These are phyloP conservation scores for Peromyscus attwateri DNA, from an alignment of 2,797 vertebrate genomes.

Conservation along the genomic window DNA sequence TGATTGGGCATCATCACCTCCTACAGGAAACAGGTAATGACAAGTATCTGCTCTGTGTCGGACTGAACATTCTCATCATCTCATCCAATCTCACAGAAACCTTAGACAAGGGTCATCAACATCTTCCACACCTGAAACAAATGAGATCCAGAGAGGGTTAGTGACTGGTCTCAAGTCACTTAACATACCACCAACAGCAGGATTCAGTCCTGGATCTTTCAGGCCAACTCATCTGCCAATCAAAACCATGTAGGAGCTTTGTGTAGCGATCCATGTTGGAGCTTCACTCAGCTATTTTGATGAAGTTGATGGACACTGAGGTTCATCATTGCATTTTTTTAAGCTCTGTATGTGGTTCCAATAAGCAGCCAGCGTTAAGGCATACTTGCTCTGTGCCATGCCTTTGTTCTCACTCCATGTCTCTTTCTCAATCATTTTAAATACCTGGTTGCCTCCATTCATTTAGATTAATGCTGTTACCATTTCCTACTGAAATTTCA, in stretches of 20 bases:
- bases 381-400: neutral
- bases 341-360: neutral
- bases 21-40: too few species aligned
- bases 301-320: neutral
- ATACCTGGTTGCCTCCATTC: neutral
- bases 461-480: neutral
- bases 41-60: too few species aligned
- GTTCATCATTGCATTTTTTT: neutral
- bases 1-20: too few species aligned
- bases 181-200: too few species aligned
- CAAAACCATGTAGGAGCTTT: neutral
- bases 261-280: neutral
- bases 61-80: too few species aligned
- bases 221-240: neutral
- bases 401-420: neutral
- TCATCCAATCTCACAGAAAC: too few species aligned
- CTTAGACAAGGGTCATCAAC: too few species aligned
- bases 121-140: too few species aligned
- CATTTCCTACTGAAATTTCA: constrained; percentile 49
- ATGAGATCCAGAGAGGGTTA: too few species aligned
- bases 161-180: too few species aligned
- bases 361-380: neutral
- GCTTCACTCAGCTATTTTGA: neutral
- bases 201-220: neutral
- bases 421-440: neutral